Percentiles rank a stretch among this genome's conserved stretches.
phyloP scores from a whole-genome alignment of 37 sponge, comb jelly and placozoan species.

The Ephydatia muelleri region DNA sequence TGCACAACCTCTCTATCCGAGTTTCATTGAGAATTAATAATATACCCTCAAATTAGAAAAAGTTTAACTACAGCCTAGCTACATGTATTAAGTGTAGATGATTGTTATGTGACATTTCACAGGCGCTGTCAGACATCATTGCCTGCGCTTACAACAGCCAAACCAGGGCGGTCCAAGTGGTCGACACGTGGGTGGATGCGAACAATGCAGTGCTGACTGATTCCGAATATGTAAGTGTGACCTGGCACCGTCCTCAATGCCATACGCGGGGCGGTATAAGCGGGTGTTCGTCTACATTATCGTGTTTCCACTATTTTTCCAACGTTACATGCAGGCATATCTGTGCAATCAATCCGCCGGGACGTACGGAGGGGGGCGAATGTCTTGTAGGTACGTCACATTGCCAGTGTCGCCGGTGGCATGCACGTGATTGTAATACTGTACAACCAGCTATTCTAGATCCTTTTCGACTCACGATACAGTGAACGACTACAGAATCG shows the following conservation, averaged over 20 bases:
- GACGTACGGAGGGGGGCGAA: background rate
- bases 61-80: too few relatives aligned
- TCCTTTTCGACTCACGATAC: background rate
- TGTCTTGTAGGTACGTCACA: background rate
- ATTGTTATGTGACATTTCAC: background rate
- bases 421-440: background rate
- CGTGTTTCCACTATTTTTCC: background rate
- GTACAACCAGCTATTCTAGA: background rate
- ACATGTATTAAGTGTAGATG: background rate
- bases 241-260: background rate
- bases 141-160: background rate
- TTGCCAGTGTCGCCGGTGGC: background rate
- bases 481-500: background rate
- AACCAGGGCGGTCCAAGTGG: background rate
- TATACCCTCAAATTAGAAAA: too few relatives aligned
- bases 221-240: too few relatives aligned
- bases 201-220: too few relatives aligned
- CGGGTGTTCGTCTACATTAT: background rate
- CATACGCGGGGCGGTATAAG: background rate
- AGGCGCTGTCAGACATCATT: background rate
- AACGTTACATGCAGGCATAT: background rate
- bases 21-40: too few relatives aligned
- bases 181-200: background rate
- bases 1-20: too few relatives aligned
- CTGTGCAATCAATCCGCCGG: background rate